Base-by-base conservation (phyloP, 2,113 vertebrate species). In the Parotia lawesii region DNA sequence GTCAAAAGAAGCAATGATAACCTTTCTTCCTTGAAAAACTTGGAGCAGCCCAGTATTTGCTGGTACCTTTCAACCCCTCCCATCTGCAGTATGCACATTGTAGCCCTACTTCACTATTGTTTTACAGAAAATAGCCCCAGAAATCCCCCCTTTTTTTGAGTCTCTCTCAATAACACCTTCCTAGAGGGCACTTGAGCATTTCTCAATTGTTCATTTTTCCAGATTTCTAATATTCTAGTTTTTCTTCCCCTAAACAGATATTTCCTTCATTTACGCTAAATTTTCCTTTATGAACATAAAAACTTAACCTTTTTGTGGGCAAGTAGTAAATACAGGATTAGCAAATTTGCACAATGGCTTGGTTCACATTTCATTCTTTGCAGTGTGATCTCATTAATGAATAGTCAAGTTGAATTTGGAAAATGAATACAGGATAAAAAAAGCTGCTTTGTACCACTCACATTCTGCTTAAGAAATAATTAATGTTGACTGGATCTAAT, bases 321-420 rank as follows among this genome's bases (percentile, higher is more conserved):
- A 54, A 42, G 57, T 5, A 53, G 57, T 60, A 84, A 93, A 72
- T 27, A 64, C 5, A 64, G 84, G 81, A 75, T 95, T 94, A 89
- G 67, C 38, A 48, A 47, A 75, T 42, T 42, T 53, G 42, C 37
- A 78, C 48, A 53, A 12, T 82, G 48, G 44, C 48, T 65, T 82
- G 45, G 29, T 73, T 87, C 73, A 47, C 42, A 38, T 75, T 61
- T 86, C 65, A 65, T 86, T 84, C 88, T 77, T 84, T 88, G 73
- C 66, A 38, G 45, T n/a, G 58, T 76, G 74, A 73, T 87, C 91
- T 91, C 89, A 65, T 90, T 94, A 93, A 90, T 27, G 79, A 94
- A 76, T 54, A 70, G 87, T 94, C 81, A 87, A 73, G 58, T 4
- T 50, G 53, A 70, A 85, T 89, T 87, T 94, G n/a, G 58, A 77